Conservation (phyloP, 2,888 invertebrate species). For the Drosophila anceps region DNA sequence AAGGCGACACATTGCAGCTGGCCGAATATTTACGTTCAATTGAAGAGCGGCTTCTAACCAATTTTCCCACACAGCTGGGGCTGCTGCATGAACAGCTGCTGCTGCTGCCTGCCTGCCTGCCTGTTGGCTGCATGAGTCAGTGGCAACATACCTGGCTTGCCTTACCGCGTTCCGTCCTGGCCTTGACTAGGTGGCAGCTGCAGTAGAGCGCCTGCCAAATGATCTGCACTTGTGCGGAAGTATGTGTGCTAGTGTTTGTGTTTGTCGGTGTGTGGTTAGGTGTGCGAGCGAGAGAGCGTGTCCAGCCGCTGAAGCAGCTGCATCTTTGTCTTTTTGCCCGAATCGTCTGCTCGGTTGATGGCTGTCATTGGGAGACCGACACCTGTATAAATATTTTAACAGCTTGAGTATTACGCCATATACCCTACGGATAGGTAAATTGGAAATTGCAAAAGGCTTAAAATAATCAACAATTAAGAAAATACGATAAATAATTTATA, state of each 20-base stretch:
- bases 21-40: constrained; percentile 20
- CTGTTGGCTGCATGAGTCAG: constrained; percentile 27
- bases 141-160: constrained; percentile 28
- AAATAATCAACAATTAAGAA: no score
- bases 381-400: constrained; percentile 80
- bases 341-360: constrained; percentile 40
- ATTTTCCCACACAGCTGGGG: constrained; percentile 22
- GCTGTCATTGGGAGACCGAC: constrained; percentile 59
- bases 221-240: constrained; percentile 52
- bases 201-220: constrained; percentile 37
- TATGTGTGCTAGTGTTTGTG: constrained; percentile 4
- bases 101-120: constrained; percentile 2
- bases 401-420: constrained; percentile 62
- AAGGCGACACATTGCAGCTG: constrained; percentile 30
- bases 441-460: constrained; percentile 8
- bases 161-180: constrained; percentile 24
- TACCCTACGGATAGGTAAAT: constrained; percentile 17
- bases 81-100: constrained; percentile 50
- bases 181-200: constrained; percentile 59
- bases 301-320: constrained; percentile 58
- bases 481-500: not conserved
- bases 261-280: not conserved
- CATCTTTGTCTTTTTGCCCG: constrained; percentile 30
- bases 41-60: constrained; percentile 24
- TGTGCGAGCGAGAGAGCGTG: constrained; percentile 21